These are phyloP conservation scores for Hiodon tergisus DNA, from an alignment of 2,113 vertebrate genomes.

Conservation along the genomic window DNA sequence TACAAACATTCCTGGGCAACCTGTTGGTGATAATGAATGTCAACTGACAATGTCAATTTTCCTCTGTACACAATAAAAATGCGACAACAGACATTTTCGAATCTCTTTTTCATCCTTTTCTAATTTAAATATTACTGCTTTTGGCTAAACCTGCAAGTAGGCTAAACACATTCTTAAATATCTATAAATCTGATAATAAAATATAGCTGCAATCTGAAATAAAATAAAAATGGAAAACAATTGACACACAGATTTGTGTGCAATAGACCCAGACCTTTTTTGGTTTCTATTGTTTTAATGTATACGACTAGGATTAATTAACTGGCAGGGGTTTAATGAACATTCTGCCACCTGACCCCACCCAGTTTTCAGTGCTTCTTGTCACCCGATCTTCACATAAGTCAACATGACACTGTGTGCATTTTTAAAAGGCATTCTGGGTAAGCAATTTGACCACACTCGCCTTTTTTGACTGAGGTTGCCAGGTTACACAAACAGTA, in stretches of 20 bases:
- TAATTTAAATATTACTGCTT: too few relatives aligned
- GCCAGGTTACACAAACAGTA: slow-evolving; percentile 21
- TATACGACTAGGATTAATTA: slow-evolving; percentile 30
- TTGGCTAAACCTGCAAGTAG: too few relatives aligned
- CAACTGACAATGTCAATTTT: neutral
- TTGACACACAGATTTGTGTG: neutral
- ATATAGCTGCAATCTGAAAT: too few relatives aligned
- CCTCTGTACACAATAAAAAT: neutral
- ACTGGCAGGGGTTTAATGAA: slow-evolving; percentile 32
- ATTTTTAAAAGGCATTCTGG: slow-evolving; percentile 13
- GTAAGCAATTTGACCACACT: slow-evolving; percentile 36
- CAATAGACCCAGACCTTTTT: neutral
- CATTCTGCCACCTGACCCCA: slow-evolving; percentile 43
- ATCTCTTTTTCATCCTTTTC: too few relatives aligned
- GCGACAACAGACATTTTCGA: too few relatives aligned
- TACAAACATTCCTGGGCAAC: slow-evolving; percentile 86
- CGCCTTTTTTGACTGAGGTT: slow-evolving; percentile 16
- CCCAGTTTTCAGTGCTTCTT: slow-evolving; percentile 18
- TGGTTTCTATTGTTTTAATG: slow-evolving; percentile 11
- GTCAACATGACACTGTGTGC: slow-evolving; percentile 38
- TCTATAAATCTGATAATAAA: too few relatives aligned
- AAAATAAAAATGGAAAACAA: neutral
- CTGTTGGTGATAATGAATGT: slow-evolving; percentile 47
- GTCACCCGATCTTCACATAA: slow-evolving; percentile 43
- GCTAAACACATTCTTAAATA: too few relatives aligned